Evolutionary conservation across 2,888 invertebrate species (phyloP).

Genomic region (Terebella lapidaria): DNA sequence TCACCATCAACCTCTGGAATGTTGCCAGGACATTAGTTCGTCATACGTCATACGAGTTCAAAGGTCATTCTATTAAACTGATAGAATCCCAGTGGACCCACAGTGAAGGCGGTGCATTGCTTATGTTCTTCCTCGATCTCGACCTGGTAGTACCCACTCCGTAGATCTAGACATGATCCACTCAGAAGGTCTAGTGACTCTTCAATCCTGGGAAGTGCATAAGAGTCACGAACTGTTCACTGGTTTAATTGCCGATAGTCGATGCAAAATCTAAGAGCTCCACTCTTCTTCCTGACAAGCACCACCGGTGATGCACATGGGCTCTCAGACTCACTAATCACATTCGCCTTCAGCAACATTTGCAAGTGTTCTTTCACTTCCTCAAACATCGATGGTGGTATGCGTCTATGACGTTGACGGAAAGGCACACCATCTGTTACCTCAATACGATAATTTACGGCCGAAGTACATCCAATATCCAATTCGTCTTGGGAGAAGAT

Average conservation of each 20-base stretch:
- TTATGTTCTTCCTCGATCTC: background rate
- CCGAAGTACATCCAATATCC: background rate
- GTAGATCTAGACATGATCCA: background rate
- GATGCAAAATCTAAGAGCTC: constrained; percentile 1
- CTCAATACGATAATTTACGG: background rate
- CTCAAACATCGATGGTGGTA: background rate
- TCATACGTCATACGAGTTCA: too few relatives aligned
- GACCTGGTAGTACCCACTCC: background rate
- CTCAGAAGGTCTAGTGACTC: too few relatives aligned
- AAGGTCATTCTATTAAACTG: background rate
- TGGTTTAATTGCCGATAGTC: constrained; percentile 2
- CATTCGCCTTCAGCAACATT: background rate
- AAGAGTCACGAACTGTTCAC: background rate
- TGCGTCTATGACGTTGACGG: background rate
- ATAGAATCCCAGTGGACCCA: constrained; percentile 4
- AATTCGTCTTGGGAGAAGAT: background rate
- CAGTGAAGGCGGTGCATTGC: constrained; percentile 1
- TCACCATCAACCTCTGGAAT: constrained; percentile 5
- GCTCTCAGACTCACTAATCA: background rate
- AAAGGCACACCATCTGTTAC: background rate
- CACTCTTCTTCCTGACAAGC: background rate
- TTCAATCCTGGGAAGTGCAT: too few relatives aligned
- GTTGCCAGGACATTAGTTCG: constrained; percentile 2
- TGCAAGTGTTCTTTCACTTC: constrained; percentile 2
- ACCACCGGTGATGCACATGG: too few relatives aligned